phyloP scores from a whole-genome alignment of 2,888 invertebrate genomes.

The Dolichopus griseipennis region DNA sequence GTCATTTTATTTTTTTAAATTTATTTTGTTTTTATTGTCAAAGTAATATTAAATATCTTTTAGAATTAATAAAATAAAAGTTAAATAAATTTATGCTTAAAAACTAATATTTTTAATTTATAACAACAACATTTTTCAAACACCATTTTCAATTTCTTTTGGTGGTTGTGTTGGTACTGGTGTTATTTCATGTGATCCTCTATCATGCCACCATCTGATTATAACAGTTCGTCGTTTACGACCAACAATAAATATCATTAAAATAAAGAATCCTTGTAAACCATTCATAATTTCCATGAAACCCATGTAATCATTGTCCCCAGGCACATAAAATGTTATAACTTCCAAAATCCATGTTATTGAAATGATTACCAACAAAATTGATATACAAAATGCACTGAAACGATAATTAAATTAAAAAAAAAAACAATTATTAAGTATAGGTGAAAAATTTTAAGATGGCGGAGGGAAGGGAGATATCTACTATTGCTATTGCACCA shows the following conservation, averaged over 20 bases:
- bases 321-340: conserved; percentile 48
- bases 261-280: conserved; percentile 59
- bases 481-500: too few species aligned
- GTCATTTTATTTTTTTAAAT: not conserved
- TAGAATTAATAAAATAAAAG: too few species aligned
- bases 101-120: too few species aligned
- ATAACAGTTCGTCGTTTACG: conserved; percentile 36
- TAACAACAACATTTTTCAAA: not conserved
- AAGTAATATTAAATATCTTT: too few species aligned
- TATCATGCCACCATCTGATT: conserved; percentile 40
- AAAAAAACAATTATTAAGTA: not conserved
- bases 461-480: too few species aligned
- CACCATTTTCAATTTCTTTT: not conserved
- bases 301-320: conserved; percentile 45
- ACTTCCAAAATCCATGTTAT: conserved; percentile 64
- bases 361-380: conserved; percentile 58
- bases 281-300: conserved; percentile 61
- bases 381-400: conserved; percentile 38
- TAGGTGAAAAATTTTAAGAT: too few species aligned
- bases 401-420: conserved; percentile 13
- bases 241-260: conserved; percentile 52
- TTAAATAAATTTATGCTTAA: too few species aligned
- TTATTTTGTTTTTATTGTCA: too few species aligned
- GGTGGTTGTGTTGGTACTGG: conserved; percentile 19
- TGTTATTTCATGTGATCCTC: conserved; percentile 36